Conservation (phyloP, 2,888 invertebrate genomes). For the Pyralis farinalis region DNA sequence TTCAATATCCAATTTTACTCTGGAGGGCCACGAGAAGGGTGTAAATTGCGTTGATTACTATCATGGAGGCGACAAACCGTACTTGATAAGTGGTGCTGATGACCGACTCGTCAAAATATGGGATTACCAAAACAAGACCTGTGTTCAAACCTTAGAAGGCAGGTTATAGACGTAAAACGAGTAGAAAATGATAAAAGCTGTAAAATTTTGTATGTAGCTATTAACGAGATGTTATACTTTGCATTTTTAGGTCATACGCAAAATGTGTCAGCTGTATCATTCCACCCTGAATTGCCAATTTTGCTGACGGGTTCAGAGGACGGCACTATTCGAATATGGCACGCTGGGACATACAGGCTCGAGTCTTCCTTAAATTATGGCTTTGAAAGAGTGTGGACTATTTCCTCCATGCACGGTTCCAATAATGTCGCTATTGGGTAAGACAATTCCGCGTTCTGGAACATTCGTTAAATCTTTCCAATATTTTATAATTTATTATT, state of each 20-base stretch:
- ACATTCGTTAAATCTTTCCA: slow-evolving; percentile 11
- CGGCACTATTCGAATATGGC: slow-evolving; percentile 98
- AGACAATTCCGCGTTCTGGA: neutral
- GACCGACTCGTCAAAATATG: slow-evolving; percentile 99
- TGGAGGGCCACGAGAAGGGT: slow-evolving; percentile 99
- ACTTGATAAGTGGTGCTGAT: slow-evolving; percentile 98
- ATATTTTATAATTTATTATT: too few relatives aligned
- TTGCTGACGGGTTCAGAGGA: slow-evolving; percentile 99
- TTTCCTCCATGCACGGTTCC: slow-evolving; percentile 94
- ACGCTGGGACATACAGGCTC: slow-evolving; percentile 97
- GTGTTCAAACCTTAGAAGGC: slow-evolving; percentile 97
- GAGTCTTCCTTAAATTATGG: slow-evolving; percentile 99
- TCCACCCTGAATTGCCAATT: slow-evolving; percentile 99
- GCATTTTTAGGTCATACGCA: slow-evolving; percentile 98
- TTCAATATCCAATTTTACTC: slow-evolving; percentile 97
- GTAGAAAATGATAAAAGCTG: too few relatives aligned
- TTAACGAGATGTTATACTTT: too few relatives aligned
- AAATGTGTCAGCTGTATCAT: slow-evolving; percentile 97
- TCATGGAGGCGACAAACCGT: slow-evolving; percentile 99
- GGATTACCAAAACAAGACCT: slow-evolving; percentile 99
- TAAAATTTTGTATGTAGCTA: too few relatives aligned
- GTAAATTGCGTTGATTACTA: slow-evolving; percentile 99
- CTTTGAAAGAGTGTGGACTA: slow-evolving; percentile 98
- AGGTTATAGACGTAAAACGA: slow-evolving; percentile 9
- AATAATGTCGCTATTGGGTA: slow-evolving; percentile 97